Conservation (phyloP, 1,140 invertebrate genomes). For the Dinoponera quadriceps region DNA sequence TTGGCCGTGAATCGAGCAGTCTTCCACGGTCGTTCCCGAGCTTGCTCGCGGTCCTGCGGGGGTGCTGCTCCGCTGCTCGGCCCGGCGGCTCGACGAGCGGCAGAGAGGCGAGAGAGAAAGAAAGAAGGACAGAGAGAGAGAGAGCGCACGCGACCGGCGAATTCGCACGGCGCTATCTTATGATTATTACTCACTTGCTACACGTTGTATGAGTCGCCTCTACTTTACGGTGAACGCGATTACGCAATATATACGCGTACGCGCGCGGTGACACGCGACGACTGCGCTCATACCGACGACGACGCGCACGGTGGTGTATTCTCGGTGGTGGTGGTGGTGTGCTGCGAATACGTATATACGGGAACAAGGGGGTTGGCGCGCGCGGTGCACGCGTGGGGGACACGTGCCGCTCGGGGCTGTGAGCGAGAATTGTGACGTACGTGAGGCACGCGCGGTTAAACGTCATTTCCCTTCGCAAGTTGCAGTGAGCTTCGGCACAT, state of each 20-base stretch:
- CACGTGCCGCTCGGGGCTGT: slow-evolving; percentile 34
- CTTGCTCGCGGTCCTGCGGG: slow-evolving; percentile 39
- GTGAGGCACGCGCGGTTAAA: slow-evolving; percentile 18
- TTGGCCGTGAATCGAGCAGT: slow-evolving; percentile 72
- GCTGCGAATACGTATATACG: background rate
- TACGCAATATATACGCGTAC: background rate
- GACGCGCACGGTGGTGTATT: background rate
- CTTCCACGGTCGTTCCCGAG: slow-evolving; percentile 58
- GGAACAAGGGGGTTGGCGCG: background rate
- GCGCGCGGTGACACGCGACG: background rate
- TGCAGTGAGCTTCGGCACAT: background rate
- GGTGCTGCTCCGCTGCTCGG: background rate
- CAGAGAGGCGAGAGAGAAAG: background rate
- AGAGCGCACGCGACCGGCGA: no score
- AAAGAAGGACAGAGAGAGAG: no score
- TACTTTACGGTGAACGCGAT: background rate
- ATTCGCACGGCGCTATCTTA: background rate
- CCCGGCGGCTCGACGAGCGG: background rate
- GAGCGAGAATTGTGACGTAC: slow-evolving; percentile 10
- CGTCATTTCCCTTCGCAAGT: background rate
- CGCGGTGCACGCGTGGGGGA: background rate
- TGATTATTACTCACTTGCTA: no score
- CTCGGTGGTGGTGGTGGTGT: background rate
- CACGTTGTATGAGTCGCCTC: background rate
- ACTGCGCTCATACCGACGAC: no score